Evolutionary conservation across 2,797 vertebrate species (phyloP).

Genomic region (Anniella stebbinsi): DNA sequence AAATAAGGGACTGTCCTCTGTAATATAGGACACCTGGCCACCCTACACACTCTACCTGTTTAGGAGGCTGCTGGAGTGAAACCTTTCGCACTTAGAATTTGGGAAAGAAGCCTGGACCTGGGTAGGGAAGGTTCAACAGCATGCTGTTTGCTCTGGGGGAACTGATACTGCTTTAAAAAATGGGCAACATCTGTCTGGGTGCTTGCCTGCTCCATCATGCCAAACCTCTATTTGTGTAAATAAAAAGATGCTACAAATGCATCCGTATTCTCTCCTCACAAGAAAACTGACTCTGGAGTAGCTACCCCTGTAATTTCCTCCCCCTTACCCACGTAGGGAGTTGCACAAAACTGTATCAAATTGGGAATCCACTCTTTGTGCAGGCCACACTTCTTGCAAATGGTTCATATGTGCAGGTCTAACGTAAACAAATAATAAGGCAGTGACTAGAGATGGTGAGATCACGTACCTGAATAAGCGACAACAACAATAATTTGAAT

Average conservation of each 20-base stretch:
- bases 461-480: background rate
- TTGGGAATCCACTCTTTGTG: background rate
- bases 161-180: background rate
- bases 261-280: background rate
- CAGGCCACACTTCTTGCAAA: background rate
- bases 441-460: background rate
- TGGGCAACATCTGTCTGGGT: background rate
- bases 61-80: background rate
- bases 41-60: background rate
- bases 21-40: no score
- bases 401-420: no score
- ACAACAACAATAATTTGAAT: slow-evolving; percentile 1
- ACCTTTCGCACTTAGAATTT: background rate
- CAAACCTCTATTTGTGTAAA: background rate
- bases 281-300: background rate
- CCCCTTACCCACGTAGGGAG: background rate
- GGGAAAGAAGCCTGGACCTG: background rate
- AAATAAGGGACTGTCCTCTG: no score
- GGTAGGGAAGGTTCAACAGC: background rate
- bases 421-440: background rate
- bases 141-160: background rate
- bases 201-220: background rate
- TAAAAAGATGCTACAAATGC: background rate
- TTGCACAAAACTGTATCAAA: background rate
- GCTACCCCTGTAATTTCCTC: background rate